Evolutionary conservation across 2,888 invertebrate species (phyloP).

Genomic region (Maniola hyperantus): DNA sequence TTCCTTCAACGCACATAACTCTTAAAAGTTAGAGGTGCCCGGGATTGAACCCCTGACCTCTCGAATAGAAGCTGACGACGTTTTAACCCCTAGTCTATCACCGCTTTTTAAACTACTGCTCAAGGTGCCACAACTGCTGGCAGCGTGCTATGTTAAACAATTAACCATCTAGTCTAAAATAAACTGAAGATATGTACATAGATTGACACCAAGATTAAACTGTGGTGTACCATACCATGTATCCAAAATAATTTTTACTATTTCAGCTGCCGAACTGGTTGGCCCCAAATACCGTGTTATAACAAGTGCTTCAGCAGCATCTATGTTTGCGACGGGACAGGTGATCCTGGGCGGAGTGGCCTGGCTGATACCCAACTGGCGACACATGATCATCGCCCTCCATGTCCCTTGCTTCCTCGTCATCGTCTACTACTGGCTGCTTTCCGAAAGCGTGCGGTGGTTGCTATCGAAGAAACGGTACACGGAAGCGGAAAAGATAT

Average conservation of each 20-base stretch:
- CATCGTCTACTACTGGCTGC: slow-evolving; percentile 85
- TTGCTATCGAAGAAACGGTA: slow-evolving; percentile 85
- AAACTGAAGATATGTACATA: background rate
- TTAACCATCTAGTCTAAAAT: background rate
- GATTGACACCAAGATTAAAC: background rate
- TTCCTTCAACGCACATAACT: no score
- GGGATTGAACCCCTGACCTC: no score
- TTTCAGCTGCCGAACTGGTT: slow-evolving; percentile 85
- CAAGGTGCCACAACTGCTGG: no score
- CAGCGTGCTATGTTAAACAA: no score
- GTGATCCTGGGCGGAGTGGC: slow-evolving; percentile 85
- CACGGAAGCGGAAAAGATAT: slow-evolving; percentile 82
- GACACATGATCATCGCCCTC: slow-evolving; percentile 83
- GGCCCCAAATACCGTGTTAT: slow-evolving; percentile 88
- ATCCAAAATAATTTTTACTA: background rate
- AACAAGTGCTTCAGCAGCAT: slow-evolving; percentile 85
- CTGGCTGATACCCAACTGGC: slow-evolving; percentile 87
- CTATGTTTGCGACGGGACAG: slow-evolving; percentile 89
- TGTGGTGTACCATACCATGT: background rate
- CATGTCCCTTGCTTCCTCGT: slow-evolving; percentile 87
- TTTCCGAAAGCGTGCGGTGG: slow-evolving; percentile 88
- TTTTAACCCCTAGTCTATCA: no score
- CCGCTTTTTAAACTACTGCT: no score
- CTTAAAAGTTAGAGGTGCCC: no score
- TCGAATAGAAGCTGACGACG: no score